Evolutionary conservation across 35 echinoderm and acorn worm genomes (phyloP).

Genomic region (Diadema setosum): DNA sequence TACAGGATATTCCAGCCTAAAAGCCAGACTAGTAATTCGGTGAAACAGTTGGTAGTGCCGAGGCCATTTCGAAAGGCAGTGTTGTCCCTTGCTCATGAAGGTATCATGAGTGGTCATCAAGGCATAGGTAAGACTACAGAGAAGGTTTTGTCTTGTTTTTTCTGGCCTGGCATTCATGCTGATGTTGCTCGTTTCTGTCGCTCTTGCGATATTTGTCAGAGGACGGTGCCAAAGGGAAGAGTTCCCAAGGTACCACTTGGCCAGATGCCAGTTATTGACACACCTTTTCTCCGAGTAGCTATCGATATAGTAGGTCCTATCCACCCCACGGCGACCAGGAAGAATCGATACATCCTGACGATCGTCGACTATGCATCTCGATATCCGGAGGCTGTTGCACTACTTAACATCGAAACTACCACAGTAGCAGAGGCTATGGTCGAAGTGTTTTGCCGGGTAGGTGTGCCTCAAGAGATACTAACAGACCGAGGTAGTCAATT

Average conservation of each 20-base stretch:
- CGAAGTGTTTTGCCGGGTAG: conserved; percentile 56
- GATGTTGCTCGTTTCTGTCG: conserved; percentile 27
- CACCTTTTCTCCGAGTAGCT: conserved; percentile 40
- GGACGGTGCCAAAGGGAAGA: conserved; percentile 52
- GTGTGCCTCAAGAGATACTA: conserved; percentile 69
- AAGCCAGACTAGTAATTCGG: neutral
- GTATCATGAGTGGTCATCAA: conserved; percentile 31
- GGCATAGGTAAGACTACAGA: conserved; percentile 15
- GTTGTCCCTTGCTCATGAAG: conserved; percentile 30
- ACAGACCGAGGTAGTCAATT: conserved; percentile 66
- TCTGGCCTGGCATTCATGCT: conserved; percentile 45
- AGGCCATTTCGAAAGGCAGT: conserved; percentile 9
- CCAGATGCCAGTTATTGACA: conserved; percentile 45
- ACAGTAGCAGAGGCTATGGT: conserved; percentile 67
- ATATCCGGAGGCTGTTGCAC: conserved; percentile 60
- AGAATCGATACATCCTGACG: conserved; percentile 42
- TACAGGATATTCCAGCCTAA: conserved; percentile 33
- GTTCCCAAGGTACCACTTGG: conserved; percentile 45
- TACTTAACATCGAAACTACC: conserved; percentile 37
- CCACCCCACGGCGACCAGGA: neutral
- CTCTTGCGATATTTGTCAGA: conserved; percentile 62
- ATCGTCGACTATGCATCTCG: conserved; percentile 59
- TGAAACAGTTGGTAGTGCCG: conserved; percentile 48
- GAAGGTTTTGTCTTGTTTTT: conserved; percentile 15
- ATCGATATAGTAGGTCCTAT: conserved; percentile 66